Evolutionary conservation across 2,888 invertebrate species (phyloP), one percentile per base, ranked within the genome.

Genomic region (Parapristionchus giblindavisi): DNA sequence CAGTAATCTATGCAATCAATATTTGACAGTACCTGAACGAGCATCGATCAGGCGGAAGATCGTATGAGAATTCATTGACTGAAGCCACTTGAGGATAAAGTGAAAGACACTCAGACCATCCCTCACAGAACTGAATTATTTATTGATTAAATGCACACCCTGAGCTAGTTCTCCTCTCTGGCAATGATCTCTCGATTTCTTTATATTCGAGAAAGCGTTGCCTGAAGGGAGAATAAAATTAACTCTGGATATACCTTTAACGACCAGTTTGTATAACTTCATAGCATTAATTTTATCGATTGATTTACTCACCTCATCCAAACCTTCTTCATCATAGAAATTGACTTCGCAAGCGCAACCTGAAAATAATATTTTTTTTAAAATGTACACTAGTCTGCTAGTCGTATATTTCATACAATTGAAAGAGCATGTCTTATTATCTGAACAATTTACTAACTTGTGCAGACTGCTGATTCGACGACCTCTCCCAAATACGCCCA

Each of bases 1-100:
- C n/a, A n/a, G n/a, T n/a, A n/a, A n/a, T n/a, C n/a, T n/a, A n/a
- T n/a, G n/a, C n/a, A n/a, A n/a, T n/a, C n/a, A n/a, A n/a, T n/a
- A n/a, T n/a, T n/a, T n/a, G n/a, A n/a, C n/a, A n/a, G n/a, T n/a
- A 68, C 71, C 58, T 56, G 58, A 71, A 71, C 3, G 71, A 71
- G 71, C 71, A 71, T n/a, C 71, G 40, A 71, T 71, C 71, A n/a
- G 71, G 71, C 34, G 71, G 71, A 11, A 71, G 56, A 27, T 71
- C 71, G 58, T 29, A 56, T 21, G 54, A 40, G 56, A 54, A 71
- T 29, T 71, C 71, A 8, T 24, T 29, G 29, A 27, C 29, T 11
- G 71, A 34, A 2, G 71, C 56, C 21, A 71, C 71, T 27, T 43
- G 58, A 1, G 71, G 71, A 11, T 71, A 71, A 3, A 71, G 71